These are phyloP conservation scores for Alethe diademata DNA, from an alignment of 2,113 vertebrate species.

Conservation along the genomic window DNA sequence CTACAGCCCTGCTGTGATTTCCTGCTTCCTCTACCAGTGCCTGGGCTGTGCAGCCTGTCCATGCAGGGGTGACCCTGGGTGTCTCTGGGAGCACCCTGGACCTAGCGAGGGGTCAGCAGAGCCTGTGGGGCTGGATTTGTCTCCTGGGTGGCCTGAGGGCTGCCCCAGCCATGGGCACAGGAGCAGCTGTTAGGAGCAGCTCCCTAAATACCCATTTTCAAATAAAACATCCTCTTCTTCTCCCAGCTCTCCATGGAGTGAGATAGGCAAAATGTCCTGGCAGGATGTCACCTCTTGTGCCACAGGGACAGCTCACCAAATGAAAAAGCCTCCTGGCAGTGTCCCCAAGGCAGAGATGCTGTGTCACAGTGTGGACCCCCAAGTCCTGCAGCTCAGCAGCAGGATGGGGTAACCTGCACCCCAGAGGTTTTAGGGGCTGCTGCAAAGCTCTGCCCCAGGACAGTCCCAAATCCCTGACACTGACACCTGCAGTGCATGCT, in stretches of 20 bases:
- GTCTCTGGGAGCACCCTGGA: not conserved
- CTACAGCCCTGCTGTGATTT: not conserved
- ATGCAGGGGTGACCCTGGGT: not conserved
- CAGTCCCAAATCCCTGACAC: not conserved
- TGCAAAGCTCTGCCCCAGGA: not conserved
- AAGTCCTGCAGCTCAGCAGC: not conserved
- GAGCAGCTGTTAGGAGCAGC: not conserved
- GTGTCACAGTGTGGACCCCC: not conserved
- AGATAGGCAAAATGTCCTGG: not conserved
- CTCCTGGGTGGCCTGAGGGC: not conserved
- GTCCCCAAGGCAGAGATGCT: too few species aligned
- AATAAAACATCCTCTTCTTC: not conserved
- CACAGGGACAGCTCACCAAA: not conserved
- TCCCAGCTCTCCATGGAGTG: not conserved
- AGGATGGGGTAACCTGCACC: not conserved
- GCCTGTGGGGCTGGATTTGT: not conserved
- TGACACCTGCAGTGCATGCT: not conserved
- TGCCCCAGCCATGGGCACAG: not conserved
- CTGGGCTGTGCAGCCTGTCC: not conserved
- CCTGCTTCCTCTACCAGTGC: not conserved
- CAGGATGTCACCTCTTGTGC: not conserved
- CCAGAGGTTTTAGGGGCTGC: not conserved
- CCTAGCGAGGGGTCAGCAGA: not conserved
- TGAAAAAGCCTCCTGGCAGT: not conserved
- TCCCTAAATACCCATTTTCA: not conserved